Base-by-base conservation (phyloP, 2,888 invertebrate species). In the Opisthograptis luteolata region DNA sequence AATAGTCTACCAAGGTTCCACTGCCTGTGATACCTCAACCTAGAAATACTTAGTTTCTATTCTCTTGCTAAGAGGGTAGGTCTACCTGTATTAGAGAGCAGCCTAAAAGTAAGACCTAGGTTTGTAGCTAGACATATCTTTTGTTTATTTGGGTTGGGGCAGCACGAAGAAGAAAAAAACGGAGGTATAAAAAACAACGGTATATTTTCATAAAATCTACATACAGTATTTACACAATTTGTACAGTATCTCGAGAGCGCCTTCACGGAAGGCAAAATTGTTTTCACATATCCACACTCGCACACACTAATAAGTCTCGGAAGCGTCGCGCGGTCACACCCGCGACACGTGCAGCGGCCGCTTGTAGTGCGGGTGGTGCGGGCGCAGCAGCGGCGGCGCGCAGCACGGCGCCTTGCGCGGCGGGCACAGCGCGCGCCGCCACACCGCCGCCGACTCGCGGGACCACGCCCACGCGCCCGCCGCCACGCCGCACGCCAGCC, bases 381-480 rank as follows among this genome's bases (percentile, higher is more conserved):
- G 64, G 17, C 84, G 66, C 27, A 87, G 75, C 17, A 88, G 68
- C 6, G 88, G 88, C 6, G 88, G 88, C 4, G 85, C 71, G 53
- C 77, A 76, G 58, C 81, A 78, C 6, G 79, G 77, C 17, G 87
- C 66, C 71, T 86, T 79, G 55, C 90, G 75, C 66, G 92, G 80
- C 48, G 92, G 75, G 76, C 92, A 73, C 66, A 92, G 48, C 70
- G 90, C 86, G 44, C 75, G 73, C 2, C 91, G 86, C 93, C 94
- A 94, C 86, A 94, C 93, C 0, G 93, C 93, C 10, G 92, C 93
- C 3, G 93, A 93, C 46, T 78, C 76, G 19, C 76, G 60, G 20
- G 78, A 75, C 93, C 94, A 94, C 20, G 94, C 92, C 94, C 94
- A 94, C 86, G 93, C 93, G 0, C 93, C 93, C 8, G 93, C 66